Evolutionary conservation across 53 echinoderm and acorn worm species (phyloP), one percentile per base, ranked within the genome.

Genomic region (Temnopleurus reevesii): DNA sequence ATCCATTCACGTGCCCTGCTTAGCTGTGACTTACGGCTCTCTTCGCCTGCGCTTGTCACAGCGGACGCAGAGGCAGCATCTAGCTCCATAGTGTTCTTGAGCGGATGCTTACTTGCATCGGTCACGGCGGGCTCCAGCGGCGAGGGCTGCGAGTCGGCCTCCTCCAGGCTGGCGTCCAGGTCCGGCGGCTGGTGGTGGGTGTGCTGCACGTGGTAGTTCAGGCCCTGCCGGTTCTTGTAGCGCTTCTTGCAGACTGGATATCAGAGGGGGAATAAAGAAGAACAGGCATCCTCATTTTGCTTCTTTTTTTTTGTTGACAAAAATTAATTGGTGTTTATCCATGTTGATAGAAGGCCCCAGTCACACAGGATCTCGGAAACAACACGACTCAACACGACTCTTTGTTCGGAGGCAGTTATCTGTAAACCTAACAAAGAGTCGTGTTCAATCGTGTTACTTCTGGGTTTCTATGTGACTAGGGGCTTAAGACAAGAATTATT

Each of bases 191-290:
- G 93, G n/a, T n/a, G n/a, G 66, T 99, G 99, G 65, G 93, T 92
- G 91, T 99, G 99, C 83, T 89, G 92, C 57, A 93, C 92, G 91
- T 99, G 99, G 87, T 99, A 99, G 91, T 76, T 99, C 93, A 99
- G 81, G 64, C 99, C 99, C 18, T 94, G 94, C 45, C 96, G 92
- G 80, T 99, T 99, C 92, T 96, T 96, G 95, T 99, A 99, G 21
- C 96, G 92, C 81, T 95, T 96, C 63, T 96, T 96, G 54, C 99
- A 99, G 59, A 96, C 99, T 99, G 89, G 57, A 64, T 90, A 60
- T 38, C 41, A 2, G 28, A 64, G 38, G 41, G 71, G 10, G 15
- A 71, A 71, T 8, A 36, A 41, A 71, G 8, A 17, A 71, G 35
- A 65, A 36, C 12, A 2, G 41, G 41, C 23, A 41, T 41, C 71